A percentile compares a stretch with the other conserved stretches of the same genome.
Conservation (phyloP, 1,140 invertebrate species). For the Choristoneura fumiferana region DNA sequence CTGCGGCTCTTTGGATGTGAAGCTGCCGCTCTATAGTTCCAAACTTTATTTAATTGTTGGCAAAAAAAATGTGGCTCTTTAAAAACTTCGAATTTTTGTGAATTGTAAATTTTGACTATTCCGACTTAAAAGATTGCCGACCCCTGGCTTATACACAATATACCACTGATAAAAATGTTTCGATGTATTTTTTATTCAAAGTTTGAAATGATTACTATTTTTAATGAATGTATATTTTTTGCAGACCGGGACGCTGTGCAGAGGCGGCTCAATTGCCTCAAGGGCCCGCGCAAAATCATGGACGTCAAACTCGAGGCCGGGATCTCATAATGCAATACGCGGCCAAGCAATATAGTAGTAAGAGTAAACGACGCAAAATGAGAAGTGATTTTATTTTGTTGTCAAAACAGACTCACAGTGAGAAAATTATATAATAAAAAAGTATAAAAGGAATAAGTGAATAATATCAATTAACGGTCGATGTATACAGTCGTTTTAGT, state of each 20-base stretch:
- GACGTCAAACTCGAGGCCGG: constrained; percentile 70
- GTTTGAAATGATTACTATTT: constrained; percentile 6
- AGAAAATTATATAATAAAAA: constrained; percentile 52
- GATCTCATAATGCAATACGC: constrained; percentile 71
- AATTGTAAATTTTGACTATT: too few relatives aligned
- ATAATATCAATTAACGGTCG: constrained; percentile 54
- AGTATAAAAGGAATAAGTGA: constrained; percentile 69
- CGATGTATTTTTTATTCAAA: too few relatives aligned
- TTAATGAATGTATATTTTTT: constrained; percentile 24
- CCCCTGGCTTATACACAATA: too few relatives aligned
- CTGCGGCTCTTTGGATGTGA: too few relatives aligned
- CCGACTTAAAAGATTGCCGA: too few relatives aligned
- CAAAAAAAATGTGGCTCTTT: too few relatives aligned
- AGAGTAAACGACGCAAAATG: constrained; percentile 59
- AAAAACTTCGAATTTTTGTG: too few relatives aligned
- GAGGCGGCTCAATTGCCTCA: constrained; percentile 69
- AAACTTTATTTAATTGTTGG: too few relatives aligned
- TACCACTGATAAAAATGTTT: too few relatives aligned
- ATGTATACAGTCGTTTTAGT: constrained; percentile 53
- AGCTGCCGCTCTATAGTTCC: too few relatives aligned
- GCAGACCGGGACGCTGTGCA: constrained; percentile 72
- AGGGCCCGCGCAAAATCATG: constrained; percentile 68
- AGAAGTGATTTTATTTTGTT: constrained; percentile 77
- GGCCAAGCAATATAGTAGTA: constrained; percentile 43
- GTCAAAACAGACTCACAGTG: constrained; percentile 59